Evolutionary conservation across 23 tunicate species (phyloP), one percentile per base, ranked within the genome.

Genomic region (Trididemnum nubilum): DNA sequence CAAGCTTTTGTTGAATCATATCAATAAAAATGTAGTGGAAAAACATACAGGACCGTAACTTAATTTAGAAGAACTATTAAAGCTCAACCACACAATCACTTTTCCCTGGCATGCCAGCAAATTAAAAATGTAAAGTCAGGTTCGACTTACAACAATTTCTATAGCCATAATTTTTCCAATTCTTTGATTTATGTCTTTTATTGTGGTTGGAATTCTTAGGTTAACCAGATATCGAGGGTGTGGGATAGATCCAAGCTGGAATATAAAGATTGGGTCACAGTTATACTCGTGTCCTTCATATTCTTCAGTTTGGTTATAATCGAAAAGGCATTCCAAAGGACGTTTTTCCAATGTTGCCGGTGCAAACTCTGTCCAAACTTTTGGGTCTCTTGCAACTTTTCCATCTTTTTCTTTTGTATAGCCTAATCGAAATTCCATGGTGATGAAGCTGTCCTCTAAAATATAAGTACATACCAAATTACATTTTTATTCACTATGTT

Each of bases 201-300:
- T 12, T 37, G 70, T 39, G 27, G 65, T 71, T 27, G 98, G 92
- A 35, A 93, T 66, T 7, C 75, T 39, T 15, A 93, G 50, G 74
- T 93, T 93, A 34, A 93, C 31, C 58, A 93, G 44, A 66, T 93
- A 93, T 1, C 81, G 36, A 36, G 87, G 87, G 37, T 93, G 98
- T 18, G 93, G 89, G 12, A 87, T 75, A 24, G 98, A 93, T 9
- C 98, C 98, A 30, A 93, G 83, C 67, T 87, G 93, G 35, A 88
- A 80, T 9, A 88, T 34, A 67, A 82, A 87, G 0, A 93, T 22
- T 26, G 82, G 72, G 1, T 93, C 98, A 84, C 98, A 93, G 51
- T 93, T 82, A 74, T 93, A 88, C n/a, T 82, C 72, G 65, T 60
- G 70, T 0, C 85, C 88, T 12, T 81, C 57, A 33, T 51, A 1